Conservation (phyloP, 1,140 invertebrate genomes). For the Mycetomoellerius zeteki region DNA sequence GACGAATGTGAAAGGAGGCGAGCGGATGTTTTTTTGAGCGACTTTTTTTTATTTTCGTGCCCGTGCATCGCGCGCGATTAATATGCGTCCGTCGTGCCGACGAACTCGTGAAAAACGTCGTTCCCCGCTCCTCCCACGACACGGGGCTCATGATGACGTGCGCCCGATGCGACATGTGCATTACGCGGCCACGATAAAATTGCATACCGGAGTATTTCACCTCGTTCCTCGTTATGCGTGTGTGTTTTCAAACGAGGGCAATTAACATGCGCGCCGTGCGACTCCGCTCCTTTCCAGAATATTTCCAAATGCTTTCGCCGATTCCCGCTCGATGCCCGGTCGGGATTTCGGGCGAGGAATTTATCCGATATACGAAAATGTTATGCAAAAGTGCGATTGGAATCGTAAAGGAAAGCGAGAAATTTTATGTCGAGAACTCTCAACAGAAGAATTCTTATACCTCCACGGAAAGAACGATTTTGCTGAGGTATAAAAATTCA, state of each 20-base stretch:
- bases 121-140: background rate
- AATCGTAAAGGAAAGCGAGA: background rate
- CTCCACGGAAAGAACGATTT: no score
- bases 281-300: slow-evolving; percentile 5
- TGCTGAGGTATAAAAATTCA: no score
- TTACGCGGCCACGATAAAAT: slow-evolving; percentile 47
- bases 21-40: slow-evolving; percentile 54
- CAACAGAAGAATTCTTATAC: background rate
- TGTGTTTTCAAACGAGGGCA: slow-evolving; percentile 43
- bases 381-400: background rate
- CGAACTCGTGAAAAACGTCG: slow-evolving; percentile 57
- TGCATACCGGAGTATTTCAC: background rate
- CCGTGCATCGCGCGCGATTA: slow-evolving; percentile 68
- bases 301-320: slow-evolving; percentile 12
- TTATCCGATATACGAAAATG: background rate
- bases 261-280: slow-evolving; percentile 48
- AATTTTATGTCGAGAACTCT: background rate
- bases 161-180: slow-evolving; percentile 19
- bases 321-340: background rate
- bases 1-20: slow-evolving; percentile 72
- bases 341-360: background rate
- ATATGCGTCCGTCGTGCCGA: slow-evolving; percentile 65
- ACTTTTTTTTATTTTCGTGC: slow-evolving; percentile 37
- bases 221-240: background rate
- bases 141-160: slow-evolving; percentile 20